Conservation (phyloP, 2,797 vertebrate species). For the Coccyzus lansbergi region DNA sequence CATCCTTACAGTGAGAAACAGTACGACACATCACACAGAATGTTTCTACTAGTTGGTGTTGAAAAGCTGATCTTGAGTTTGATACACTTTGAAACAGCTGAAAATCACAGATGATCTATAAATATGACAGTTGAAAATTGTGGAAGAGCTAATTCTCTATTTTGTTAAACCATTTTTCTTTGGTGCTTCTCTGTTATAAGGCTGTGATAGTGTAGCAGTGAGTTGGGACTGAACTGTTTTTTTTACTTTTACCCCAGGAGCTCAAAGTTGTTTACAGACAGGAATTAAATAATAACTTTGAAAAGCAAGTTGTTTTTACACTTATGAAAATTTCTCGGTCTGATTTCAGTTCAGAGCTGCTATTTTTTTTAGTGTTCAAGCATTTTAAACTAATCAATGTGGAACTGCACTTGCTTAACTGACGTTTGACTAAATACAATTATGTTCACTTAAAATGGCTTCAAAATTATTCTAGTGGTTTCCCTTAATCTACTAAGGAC, state of each 20-base stretch:
- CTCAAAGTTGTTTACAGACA: slow-evolving; percentile 14
- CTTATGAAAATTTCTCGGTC: background rate
- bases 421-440: background rate
- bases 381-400: background rate
- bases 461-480: background rate
- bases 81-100: slow-evolving; percentile 22
- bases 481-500: background rate
- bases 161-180: slow-evolving; percentile 29
- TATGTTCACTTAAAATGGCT: background rate
- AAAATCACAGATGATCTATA: slow-evolving; percentile 52
- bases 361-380: background rate
- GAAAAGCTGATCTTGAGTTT: slow-evolving; percentile 49
- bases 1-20: slow-evolving; percentile 21
- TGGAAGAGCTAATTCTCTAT: slow-evolving; percentile 24
- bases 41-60: slow-evolving; percentile 32
- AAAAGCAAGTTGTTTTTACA: background rate
- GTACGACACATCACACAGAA: slow-evolving; percentile 30
- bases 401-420: background rate
- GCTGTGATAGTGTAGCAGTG: background rate
- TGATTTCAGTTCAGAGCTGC: background rate
- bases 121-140: slow-evolving; percentile 30
- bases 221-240: background rate
- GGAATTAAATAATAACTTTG: background rate
- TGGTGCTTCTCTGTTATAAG: background rate
- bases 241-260: background rate